phyloP scores from a whole-genome alignment of 2,797 vertebrate genomes.

The Acanthopagrus latus region DNA sequence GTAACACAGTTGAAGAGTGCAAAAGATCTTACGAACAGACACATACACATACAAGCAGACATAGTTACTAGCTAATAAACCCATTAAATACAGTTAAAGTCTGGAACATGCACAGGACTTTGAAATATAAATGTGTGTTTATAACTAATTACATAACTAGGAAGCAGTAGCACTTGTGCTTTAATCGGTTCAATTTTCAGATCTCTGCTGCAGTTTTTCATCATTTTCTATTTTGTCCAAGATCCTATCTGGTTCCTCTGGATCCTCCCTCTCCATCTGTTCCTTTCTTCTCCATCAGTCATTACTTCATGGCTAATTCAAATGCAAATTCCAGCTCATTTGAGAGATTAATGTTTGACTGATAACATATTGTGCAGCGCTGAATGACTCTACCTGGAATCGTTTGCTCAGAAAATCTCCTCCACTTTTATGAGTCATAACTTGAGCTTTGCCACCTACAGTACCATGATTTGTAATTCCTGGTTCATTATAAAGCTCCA shows the following conservation, averaged over 20 bases:
- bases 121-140: slow-evolving; percentile 10
- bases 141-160: slow-evolving; percentile 1
- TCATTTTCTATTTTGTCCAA: slow-evolving; percentile 18
- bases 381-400: slow-evolving; percentile 50
- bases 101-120: not conserved
- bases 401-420: slow-evolving; percentile 28
- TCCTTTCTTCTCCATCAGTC: slow-evolving; percentile 50
- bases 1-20: not conserved
- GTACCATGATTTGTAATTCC: slow-evolving; percentile 33
- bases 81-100: not conserved
- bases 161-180: slow-evolving; percentile 1
- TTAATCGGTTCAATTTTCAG: slow-evolving; percentile 39
- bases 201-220: slow-evolving; percentile 14
- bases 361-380: slow-evolving; percentile 53
- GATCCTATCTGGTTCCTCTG: slow-evolving; percentile 25
- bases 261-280: slow-evolving; percentile 53
- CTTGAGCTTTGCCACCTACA: slow-evolving; percentile 18
- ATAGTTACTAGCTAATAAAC: not conserved
- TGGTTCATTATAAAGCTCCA: slow-evolving; percentile 25
- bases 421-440: slow-evolving; percentile 37
- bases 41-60: not conserved
- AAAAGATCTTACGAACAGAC: not conserved
- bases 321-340: slow-evolving; percentile 68
- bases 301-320: slow-evolving; percentile 58
- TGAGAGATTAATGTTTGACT: slow-evolving; percentile 57